phyloP scores from a whole-genome alignment of 2,113 vertebrate genomes.

The Apus apus region DNA sequence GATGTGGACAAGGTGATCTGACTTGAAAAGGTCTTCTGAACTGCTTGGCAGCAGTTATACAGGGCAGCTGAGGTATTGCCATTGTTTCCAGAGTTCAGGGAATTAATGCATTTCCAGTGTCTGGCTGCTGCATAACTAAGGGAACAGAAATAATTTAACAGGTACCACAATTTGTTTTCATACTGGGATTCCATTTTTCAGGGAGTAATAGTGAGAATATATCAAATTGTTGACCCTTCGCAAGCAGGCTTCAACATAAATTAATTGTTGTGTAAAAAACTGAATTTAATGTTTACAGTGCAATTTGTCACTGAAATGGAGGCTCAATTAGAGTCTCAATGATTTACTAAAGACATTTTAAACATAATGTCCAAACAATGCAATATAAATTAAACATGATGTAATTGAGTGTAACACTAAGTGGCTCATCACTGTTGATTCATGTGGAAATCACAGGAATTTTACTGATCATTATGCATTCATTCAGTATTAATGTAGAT shows the following conservation, averaged over 20 bases:
- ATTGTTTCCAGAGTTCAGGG: background rate
- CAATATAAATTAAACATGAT: constrained; percentile 71
- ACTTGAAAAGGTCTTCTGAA: background rate
- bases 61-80: background rate
- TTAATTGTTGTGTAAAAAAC: constrained; percentile 60
- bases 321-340: constrained; percentile 60
- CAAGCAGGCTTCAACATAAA: constrained; percentile 56
- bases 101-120: background rate
- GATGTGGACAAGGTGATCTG: background rate
- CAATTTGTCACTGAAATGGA: constrained; percentile 52
- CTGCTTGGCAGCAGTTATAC: background rate
- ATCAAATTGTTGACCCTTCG: constrained; percentile 39
- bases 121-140: background rate
- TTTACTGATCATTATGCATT: constrained; percentile 61
- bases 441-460: constrained; percentile 66
- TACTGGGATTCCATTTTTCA: constrained; percentile 17
- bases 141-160: constrained; percentile 22
- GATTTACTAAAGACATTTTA: constrained; percentile 69
- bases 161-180: background rate
- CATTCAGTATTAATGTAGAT: constrained; percentile 55
- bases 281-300: constrained; percentile 61
- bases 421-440: constrained; percentile 65
- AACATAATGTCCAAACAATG: constrained; percentile 66
- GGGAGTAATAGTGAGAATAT: background rate
- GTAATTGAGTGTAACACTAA: constrained; percentile 64